Conservation (phyloP, 2,888 invertebrate genomes). For the Keiferia lycopersicella region DNA sequence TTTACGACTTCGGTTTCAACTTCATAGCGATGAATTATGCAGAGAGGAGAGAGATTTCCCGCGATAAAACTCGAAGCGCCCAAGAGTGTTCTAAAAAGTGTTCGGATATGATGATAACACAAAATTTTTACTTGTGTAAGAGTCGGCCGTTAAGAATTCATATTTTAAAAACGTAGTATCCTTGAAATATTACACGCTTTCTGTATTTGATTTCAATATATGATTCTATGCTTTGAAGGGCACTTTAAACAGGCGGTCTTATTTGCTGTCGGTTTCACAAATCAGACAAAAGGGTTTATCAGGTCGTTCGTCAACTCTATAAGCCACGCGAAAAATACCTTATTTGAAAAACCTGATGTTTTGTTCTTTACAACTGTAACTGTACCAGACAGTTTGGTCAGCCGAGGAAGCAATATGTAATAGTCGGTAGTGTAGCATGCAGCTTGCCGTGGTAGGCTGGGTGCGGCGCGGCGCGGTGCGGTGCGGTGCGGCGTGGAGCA, state of each 20-base stretch:
- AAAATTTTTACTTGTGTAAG: slow-evolving; percentile 34
- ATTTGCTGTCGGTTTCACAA: no score
- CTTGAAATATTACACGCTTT: no score
- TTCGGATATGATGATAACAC: slow-evolving; percentile 64
- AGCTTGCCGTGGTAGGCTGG: neutral
- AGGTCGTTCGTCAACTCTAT: no score
- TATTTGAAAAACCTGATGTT: no score
- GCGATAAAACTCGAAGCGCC: slow-evolving; percentile 78
- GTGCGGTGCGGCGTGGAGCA: slow-evolving; percentile 30
- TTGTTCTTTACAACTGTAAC: neutral
- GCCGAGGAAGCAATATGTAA: slow-evolving; percentile 3
- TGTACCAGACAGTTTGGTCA: neutral
- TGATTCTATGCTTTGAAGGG: no score
- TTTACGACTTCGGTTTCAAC: slow-evolving; percentile 81
- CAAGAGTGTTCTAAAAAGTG: slow-evolving; percentile 74
- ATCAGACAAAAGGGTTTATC: no score
- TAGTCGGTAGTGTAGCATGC: neutral
- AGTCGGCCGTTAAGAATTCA: neutral
- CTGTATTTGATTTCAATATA: no score
- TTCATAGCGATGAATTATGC: slow-evolving; percentile 80
- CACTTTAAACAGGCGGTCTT: no score
- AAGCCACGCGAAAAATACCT: no score
- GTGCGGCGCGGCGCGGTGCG: slow-evolving; percentile 32
- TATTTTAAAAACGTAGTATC: neutral
- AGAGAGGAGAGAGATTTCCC: slow-evolving; percentile 78